These are phyloP conservation scores for Venustaconcha ellipsiformis DNA, from an alignment of 1,140 invertebrate genomes.

Conservation along the genomic window DNA sequence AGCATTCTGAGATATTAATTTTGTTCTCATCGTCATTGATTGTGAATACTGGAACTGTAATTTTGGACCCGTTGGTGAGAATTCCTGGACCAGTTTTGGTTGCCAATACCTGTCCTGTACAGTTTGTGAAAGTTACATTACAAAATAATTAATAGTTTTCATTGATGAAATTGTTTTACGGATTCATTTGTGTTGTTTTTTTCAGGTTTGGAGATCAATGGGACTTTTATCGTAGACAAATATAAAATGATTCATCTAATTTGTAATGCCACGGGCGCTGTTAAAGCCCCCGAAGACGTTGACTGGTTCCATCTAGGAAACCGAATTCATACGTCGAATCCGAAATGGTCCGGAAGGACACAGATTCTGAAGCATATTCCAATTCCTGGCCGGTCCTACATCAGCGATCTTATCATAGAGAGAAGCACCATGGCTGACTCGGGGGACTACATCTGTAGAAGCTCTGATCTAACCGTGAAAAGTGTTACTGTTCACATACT, in stretches of 20 bases:
- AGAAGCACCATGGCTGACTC: conserved; percentile 11
- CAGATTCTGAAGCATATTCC: conserved; percentile 5
- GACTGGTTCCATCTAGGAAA: conserved; percentile 27
- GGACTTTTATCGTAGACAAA: conserved; percentile 18
- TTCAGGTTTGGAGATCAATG: conserved; percentile 17
- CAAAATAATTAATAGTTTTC: too few species aligned
- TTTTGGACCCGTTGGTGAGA: too few species aligned
- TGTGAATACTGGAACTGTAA: too few species aligned
- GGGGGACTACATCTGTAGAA: conserved; percentile 22
- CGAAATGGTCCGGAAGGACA: conserved; percentile 7
- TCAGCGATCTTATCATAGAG: conserved; percentile 21
- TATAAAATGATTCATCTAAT: conserved; percentile 1
- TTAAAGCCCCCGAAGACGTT: conserved; percentile 5
- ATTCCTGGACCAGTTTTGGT: too few species aligned
- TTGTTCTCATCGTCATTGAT: too few species aligned
- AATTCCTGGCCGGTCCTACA: conserved; percentile 2
- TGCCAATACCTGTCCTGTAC: too few species aligned
- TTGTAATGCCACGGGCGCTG: conserved; percentile 15
- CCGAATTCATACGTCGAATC: conserved; percentile 3
- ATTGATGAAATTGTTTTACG: too few species aligned
- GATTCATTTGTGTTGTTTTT: neutral
- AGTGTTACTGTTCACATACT: conserved; percentile 13
- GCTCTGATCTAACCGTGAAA: conserved; percentile 14
- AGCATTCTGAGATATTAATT: too few species aligned
- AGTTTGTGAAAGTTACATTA: too few species aligned